Base-by-base conservation (phyloP, 2,113 vertebrate genomes). In the Hemibagrus wyckioides region DNA sequence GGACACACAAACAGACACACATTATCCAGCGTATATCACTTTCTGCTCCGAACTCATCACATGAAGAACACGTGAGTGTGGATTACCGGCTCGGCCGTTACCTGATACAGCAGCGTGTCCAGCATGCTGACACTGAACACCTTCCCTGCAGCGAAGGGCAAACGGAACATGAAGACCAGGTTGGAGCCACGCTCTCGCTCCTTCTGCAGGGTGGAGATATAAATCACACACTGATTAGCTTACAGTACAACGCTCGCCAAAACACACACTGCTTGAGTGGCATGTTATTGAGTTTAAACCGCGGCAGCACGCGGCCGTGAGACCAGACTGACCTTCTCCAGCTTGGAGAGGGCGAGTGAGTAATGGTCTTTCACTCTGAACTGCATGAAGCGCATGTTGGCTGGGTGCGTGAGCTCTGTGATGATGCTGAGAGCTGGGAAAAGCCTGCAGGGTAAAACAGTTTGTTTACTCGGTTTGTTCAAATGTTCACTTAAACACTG, bases 311-410 rank as follows among this genome's bases (percentile, higher is more conserved):
- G 8, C 33, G 6, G 36, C 44, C 11, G 44, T 54, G 50, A 82
- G 71, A 73, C 44, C 76, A 21, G 39, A 76, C 93, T 91, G 90
- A 96, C 96, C 95, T 96, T 96, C 90, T 96, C 96, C 84, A 96
- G 94, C 85, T 96, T 96, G 90, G 96, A 96, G 82, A 96, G 94
- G 48, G 95, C 95, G 77, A 95, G 93, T 4, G 96, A 96, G 89
- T 96, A 96, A 89, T 95, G 95, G 88, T 96, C 96, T 92, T 96
- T 96, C 73, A 96, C 96, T 92, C 95, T 94, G 90, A 96, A 96
- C 92, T 96, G 96, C 96, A 96, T 96, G 90, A 96, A 96, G 80
- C 96, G 94, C 96, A 96, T 96, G 93, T 96, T 96, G 90, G 96
- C 96, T 0, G 96, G 96, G 86, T 96, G 96, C 0, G 96, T 96